Evolutionary conservation across 2,113 vertebrate genomes (phyloP).

Genomic region (Tricholaema leucomelas): DNA sequence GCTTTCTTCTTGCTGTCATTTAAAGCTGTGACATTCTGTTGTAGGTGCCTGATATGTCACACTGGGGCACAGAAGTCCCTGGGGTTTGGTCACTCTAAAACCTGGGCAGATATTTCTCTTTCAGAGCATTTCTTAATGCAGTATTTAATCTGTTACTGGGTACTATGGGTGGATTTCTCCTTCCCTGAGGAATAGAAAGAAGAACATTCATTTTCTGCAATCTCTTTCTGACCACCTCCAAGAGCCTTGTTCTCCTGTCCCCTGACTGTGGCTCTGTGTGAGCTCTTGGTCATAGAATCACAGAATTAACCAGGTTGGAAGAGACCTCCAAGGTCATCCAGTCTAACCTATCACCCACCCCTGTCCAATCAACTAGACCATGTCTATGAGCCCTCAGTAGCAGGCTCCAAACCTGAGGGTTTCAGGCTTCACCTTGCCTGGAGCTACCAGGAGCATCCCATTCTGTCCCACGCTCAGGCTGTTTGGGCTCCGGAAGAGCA

Average conservation of each 20-base stretch:
- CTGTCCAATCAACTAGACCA: too few species aligned
- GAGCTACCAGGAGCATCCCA: neutral
- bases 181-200: neutral
- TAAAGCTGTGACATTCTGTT: neutral
- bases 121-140: fast-evolving
- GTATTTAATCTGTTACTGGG: fast-evolving
- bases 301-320: too few species aligned
- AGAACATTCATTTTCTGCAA: neutral
- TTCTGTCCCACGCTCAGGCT: neutral
- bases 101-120: neutral
- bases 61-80: fast-evolving
- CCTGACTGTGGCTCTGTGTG: fast-evolving
- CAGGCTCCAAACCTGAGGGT: neutral
- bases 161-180: fast-evolving
- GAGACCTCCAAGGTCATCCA: too few species aligned
- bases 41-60: fast-evolving
- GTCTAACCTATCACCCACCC: too few species aligned
- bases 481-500: neutral
- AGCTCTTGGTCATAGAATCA: too few species aligned
- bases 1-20: neutral
- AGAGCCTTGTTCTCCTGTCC: neutral
- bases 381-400: neutral
- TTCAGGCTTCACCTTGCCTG: neutral
- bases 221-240: fast-evolving
- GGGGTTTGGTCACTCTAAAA: fast-evolving